These are phyloP conservation scores for Macaria notata DNA, from an alignment of 2,888 invertebrate genomes.

Conservation along the genomic window DNA sequence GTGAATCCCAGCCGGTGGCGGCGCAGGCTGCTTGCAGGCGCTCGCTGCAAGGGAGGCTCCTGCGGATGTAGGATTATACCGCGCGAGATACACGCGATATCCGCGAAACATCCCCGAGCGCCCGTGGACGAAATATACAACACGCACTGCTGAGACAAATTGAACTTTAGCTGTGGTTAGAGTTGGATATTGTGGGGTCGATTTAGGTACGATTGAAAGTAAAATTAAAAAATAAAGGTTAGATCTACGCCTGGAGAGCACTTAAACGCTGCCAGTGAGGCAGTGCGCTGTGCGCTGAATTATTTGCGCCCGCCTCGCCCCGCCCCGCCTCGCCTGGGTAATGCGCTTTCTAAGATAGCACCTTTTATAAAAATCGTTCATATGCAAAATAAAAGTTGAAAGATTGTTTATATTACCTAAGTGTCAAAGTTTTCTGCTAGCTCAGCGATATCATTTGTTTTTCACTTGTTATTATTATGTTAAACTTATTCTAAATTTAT, in stretches of 20 bases:
- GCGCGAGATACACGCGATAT: conserved; percentile 39
- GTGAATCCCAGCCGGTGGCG: conserved; percentile 48
- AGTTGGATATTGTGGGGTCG: conserved; percentile 13
- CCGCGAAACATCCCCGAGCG: conserved; percentile 33
- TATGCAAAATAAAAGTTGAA: too few relatives aligned
- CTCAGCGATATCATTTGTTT: too few relatives aligned
- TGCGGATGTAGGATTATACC: conserved; percentile 42
- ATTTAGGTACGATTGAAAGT: conserved; percentile 25
- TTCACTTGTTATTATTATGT: too few relatives aligned
- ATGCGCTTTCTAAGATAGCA: conserved; percentile 8
- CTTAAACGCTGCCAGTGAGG: conserved; percentile 37
- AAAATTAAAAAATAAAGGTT: conserved; percentile 41
- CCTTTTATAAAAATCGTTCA: too few relatives aligned
- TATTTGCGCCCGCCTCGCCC: conserved; percentile 43
- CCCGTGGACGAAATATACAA: conserved; percentile 30
- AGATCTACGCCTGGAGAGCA: conserved; percentile 42
- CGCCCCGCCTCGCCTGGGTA: conserved; percentile 37
- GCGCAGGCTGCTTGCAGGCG: conserved; percentile 22
- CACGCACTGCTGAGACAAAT: conserved; percentile 6
- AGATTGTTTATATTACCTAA: too few relatives aligned
- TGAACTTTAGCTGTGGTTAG: conserved; percentile 2
- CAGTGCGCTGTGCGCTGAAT: conserved; percentile 37
- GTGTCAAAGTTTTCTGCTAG: too few relatives aligned
- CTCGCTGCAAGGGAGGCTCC: conserved; percentile 44
- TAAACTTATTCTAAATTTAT: too few relatives aligned